phyloP scores from a whole-genome alignment of 23 tunicate genomes.

The Halocynthia aurantium region DNA sequence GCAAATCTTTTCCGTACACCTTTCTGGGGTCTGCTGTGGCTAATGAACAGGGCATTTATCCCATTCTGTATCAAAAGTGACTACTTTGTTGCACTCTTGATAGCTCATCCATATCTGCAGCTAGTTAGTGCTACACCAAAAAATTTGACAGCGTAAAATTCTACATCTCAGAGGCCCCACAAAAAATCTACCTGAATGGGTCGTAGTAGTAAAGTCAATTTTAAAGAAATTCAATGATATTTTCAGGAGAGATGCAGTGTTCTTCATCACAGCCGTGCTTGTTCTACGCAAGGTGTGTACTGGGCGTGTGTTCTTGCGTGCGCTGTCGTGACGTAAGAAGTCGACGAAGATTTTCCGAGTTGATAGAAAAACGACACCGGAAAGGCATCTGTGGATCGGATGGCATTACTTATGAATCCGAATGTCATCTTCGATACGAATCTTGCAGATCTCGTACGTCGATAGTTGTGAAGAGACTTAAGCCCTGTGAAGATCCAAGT shows the following conservation, averaged over 20 bases:
- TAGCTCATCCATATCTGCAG: too few species aligned
- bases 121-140: too few species aligned
- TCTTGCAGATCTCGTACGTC: constrained; percentile 30
- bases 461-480: neutral
- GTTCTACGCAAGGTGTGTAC: constrained; percentile 5
- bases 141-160: too few species aligned
- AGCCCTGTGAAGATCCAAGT: constrained; percentile 27
- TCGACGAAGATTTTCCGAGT: neutral
- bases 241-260: constrained; percentile 4
- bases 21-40: too few species aligned
- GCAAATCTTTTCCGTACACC: too few species aligned
- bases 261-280: neutral
- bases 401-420: constrained; percentile 49
- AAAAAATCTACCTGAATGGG: too few species aligned
- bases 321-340: neutral
- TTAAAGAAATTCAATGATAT: neutral
- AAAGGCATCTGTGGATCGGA: constrained; percentile 26
- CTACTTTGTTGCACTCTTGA: too few species aligned
- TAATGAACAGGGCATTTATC: too few species aligned
- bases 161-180: too few species aligned
- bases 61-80: too few species aligned
- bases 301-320: constrained; percentile 6
- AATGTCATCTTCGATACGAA: constrained; percentile 46
- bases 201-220: neutral
- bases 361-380: neutral